Evolutionary conservation across 1,140 invertebrate genomes (phyloP), one percentile per base, ranked within the genome.

Genomic region (Bombus haemorrhoidalis): DNA sequence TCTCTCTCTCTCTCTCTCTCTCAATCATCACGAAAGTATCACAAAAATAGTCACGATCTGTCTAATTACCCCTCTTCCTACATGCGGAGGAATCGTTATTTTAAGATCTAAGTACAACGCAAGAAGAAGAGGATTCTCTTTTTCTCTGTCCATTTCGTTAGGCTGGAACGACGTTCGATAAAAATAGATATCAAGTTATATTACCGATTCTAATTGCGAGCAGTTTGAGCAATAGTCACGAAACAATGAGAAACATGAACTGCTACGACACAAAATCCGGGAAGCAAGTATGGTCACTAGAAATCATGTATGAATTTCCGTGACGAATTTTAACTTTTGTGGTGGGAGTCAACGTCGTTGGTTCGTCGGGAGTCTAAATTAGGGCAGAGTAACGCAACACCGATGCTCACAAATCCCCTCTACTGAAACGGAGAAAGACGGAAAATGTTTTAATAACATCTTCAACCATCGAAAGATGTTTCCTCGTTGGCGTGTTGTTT

Each of bases 331-430:
- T 68, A 71, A 66, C 47, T 68, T n/a, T 28, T 53, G 80, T 88
- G 87, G 90, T 91, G 90, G 89, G 91, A 88, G 88, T 86, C 64
- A 66, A 83, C 91, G 71, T 88, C 86, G 90, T 53, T 77, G 86
- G 84, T 91, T 93, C 86, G 91, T 86, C 90, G 91, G 91, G 93
- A 93, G 93, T 92, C 95, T 95, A 95, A 95, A 95, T 95, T 95
- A 95, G 94, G 94, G 91, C 94, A 95, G 93, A 91, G 95, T 95
- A 95, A 95, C 94, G 94, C 93, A 95, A 95, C 95, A 95, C 94
- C 95, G 91, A 93, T 92, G 91, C 89, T 91, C 89, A 22, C 53
- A 68, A 68, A 85, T 80, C 77, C 87, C 68, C 75, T 85, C 82
- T 88, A 90, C 79, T 43, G 53, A 79, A 89, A 80, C 79, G 41